phyloP scores from a whole-genome alignment of 2,888 invertebrate species.

The Meiosimyza platycephala region DNA sequence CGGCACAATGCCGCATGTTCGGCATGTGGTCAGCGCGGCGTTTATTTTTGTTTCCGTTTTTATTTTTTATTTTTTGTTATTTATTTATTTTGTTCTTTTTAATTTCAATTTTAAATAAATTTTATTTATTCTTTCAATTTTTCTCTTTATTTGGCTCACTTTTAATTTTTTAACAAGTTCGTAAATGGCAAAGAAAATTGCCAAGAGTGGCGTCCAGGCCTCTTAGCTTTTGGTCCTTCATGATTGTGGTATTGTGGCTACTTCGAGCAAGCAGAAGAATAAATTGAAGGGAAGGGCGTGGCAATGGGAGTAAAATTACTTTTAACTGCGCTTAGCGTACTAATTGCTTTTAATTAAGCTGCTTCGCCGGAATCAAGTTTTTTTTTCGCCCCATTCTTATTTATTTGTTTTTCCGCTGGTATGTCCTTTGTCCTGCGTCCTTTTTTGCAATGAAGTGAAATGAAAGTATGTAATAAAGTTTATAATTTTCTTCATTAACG shows the following conservation, averaged over 20 bases:
- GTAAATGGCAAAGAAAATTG: conserved; percentile 22
- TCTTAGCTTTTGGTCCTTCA: background rate
- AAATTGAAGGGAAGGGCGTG: background rate
- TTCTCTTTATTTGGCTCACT: background rate
- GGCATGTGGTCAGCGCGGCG: conserved; percentile 25
- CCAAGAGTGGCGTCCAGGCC: conserved; percentile 13
- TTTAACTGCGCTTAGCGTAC: conserved; percentile 44
- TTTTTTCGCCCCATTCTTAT: background rate
- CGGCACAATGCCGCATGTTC: conserved; percentile 13
- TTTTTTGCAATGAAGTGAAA: conserved; percentile 33
- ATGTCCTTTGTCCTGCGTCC: conserved; percentile 23
- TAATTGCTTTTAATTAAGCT: conserved; percentile 49
- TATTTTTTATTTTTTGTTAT: background rate
- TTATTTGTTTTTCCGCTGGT: conserved; percentile 9
- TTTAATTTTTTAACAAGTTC: conserved; percentile 20
- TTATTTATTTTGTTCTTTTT: conserved; percentile 1
- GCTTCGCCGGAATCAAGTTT: background rate
- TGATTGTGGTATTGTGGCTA: background rate
- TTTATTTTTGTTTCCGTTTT: background rate
- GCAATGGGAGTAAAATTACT: conserved; percentile 10
- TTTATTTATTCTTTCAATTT: background rate
- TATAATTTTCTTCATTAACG: conserved; percentile 32
- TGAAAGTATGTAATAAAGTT: conserved; percentile 30
- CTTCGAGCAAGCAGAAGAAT: background rate
- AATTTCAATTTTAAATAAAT: conserved; percentile 20